These are phyloP conservation scores for Lochmaea capreae DNA, from an alignment of 2,888 invertebrate species.

Conservation along the genomic window DNA sequence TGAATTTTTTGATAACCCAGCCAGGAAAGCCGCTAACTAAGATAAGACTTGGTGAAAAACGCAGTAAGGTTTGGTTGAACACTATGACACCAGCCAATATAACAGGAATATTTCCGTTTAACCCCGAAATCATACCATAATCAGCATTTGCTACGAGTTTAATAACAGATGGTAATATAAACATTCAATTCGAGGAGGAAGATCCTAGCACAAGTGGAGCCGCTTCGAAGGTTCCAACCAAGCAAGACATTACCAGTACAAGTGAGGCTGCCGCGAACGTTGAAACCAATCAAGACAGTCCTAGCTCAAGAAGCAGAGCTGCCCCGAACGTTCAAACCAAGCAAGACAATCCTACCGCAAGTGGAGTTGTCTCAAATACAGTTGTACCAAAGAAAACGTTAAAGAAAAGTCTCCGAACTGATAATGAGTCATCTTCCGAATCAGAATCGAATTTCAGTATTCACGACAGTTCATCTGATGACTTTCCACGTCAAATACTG, in stretches of 20 bases:
- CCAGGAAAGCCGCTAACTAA: conserved; percentile 49
- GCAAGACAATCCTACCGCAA: no score
- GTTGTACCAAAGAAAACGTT: conserved; percentile 26
- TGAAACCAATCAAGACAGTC: no score
- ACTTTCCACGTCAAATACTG: not conserved
- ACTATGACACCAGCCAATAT: conserved; percentile 41
- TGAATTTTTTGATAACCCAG: conserved; percentile 28
- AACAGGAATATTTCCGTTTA: conserved; percentile 53
- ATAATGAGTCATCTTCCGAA: conserved; percentile 17
- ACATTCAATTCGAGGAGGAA: no score
- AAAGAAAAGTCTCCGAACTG: conserved; percentile 23
- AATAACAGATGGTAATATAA: conserved; percentile 9
- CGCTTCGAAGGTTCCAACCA: no score
- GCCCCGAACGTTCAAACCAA: no score
- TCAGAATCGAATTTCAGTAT: conserved; percentile 22
- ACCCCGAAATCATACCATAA: conserved; percentile 44
- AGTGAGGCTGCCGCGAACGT: not conserved
- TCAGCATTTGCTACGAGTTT: conserved; percentile 44
- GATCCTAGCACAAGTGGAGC: no score
- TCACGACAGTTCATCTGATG: conserved; percentile 18
- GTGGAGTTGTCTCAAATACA: not conserved
- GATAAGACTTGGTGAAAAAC: conserved; percentile 52
- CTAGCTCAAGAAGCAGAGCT: no score
- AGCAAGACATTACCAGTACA: no score
- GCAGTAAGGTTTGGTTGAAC: conserved; percentile 51